Evolutionary conservation across 2,797 vertebrate genomes (phyloP).

Genomic region (Sphenodon punctatus): DNA sequence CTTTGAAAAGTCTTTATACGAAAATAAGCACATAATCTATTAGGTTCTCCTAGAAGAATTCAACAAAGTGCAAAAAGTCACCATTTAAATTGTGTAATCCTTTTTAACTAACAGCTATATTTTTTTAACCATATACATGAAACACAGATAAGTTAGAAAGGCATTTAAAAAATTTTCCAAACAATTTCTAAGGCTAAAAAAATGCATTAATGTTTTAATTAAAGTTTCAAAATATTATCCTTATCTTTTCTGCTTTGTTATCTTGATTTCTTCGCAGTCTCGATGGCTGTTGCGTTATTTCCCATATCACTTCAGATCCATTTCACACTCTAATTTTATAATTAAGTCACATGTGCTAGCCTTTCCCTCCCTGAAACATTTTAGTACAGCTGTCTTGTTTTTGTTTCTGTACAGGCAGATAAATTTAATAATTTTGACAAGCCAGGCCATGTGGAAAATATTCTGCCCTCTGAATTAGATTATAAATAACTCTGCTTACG

Average conservation of each 20-base stretch:
- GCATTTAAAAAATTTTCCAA: slow-evolving; percentile 31
- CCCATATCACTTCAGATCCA: background rate
- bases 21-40: slow-evolving; percentile 59
- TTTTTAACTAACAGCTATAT: slow-evolving; percentile 53
- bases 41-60: slow-evolving; percentile 45
- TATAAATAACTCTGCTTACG: background rate
- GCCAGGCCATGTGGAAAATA: background rate
- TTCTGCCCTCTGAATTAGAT: background rate
- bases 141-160: slow-evolving; percentile 35
- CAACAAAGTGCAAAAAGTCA: slow-evolving; percentile 36
- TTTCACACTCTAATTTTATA: background rate
- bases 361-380: background rate
- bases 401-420: background rate
- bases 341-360: background rate
- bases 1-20: slow-evolving; percentile 42
- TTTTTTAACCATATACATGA: slow-evolving; percentile 45
- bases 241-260: slow-evolving; percentile 1
- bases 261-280: slow-evolving; percentile 23
- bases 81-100: slow-evolving; percentile 45
- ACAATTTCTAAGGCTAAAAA: slow-evolving; percentile 28
- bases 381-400: background rate
- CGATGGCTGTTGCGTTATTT: background rate
- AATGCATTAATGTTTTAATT: slow-evolving; percentile 57
- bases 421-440: background rate
- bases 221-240: slow-evolving; percentile 42